Base-by-base conservation (phyloP, 1,140 invertebrate species). In the Belonocnema kinseyi region DNA sequence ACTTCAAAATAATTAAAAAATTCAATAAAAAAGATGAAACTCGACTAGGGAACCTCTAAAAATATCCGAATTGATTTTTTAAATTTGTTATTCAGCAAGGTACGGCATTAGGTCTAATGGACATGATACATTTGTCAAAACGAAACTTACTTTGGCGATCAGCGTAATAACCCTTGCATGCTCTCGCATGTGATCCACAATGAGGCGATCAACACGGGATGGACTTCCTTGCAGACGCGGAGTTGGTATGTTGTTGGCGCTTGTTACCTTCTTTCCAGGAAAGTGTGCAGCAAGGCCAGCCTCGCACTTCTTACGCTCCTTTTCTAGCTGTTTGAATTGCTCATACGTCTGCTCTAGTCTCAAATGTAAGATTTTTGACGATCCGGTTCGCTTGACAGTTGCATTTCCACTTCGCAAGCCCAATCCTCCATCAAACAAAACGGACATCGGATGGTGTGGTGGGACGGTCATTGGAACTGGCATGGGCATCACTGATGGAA, bases 281-380 rank as follows among this genome's bases (percentile, higher is more conserved):
- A 96, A 96, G 79, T 96, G 94, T 6, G 96, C 91, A 1, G 96
- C 96, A 21, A 97, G 89, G 74, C 96, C 94, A 4, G 96, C 96
- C 86, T 97, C 96, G 6, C 96, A 97, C 84, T 96, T 96, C 86
- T 97, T 97, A 5, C 96, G 91, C 87, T 97, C 96, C 75, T 96
- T 95, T 85, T 97, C 96, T 50, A 97, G 86, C 80, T 95, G 94
- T 77, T 95, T 94, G 89, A 96, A 97, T 84, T 97, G 96, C 74
- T 96, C 96, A 85, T 96, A 96, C 80, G 95, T 96, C 74, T 96
- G 94, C 85, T 97, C 96, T 8, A 97, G 89, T 19, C 94, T 92
- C n/a, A 93, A 89, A 88, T 96, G 95, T 3, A 96, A 88, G 75
- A 95, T 93, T 79, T 93, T 93, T 0, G 95, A 94, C 14, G 94